Evolutionary conservation across 2,113 vertebrate species (phyloP), one percentile per base, ranked within the genome.

Genomic region (Apteryx owenii): DNA sequence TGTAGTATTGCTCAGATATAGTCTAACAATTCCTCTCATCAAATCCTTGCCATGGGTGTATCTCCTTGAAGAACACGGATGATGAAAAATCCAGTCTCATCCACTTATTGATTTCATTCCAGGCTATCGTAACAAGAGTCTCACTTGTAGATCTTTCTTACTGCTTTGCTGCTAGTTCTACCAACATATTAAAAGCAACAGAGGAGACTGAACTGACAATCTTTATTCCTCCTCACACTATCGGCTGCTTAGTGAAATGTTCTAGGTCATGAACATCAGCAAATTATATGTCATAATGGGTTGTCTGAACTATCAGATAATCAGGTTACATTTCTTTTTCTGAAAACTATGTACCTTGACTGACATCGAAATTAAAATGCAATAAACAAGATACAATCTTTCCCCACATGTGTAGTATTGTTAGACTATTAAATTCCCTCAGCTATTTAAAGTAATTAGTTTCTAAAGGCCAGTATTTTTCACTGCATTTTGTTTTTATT

Each of bases 21-120:
- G 88, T 8, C 82, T 62, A 95, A 81, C 58, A 96, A 69, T 58
- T 70, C 62, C 88, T 81, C 58, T 81, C 92, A 22, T 95, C 69
- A 87, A 95, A 93, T 71, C 88, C 38, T 86, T 28, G 31, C 46
- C 66, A 36, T 21, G 25, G 22, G 70, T 38, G 25, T 42, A 86
- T 69, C 91, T 92, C 87, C 70, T 50, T 26, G 71, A 97, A 83
- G 81, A 94, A 94, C 84, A 68, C 0, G 1, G 56, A 72, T 19
- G n/a, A 92, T 3, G 26, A 76, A 93, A 85, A 95, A 83, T 69
- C 85, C 76, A 25, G 1, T 69, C 68, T 90, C 81, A 88, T 66
- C 7, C 69, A 92, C 46, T 15, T 73, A 53, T 1, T 1, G 54
- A 89, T 88, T 96, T 90, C 25, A 95, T 72, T 51, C 69, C 48